Evolutionary conservation across 64 coral and sea anemone genomes (phyloP).

Genomic region (Montipora cactus): DNA sequence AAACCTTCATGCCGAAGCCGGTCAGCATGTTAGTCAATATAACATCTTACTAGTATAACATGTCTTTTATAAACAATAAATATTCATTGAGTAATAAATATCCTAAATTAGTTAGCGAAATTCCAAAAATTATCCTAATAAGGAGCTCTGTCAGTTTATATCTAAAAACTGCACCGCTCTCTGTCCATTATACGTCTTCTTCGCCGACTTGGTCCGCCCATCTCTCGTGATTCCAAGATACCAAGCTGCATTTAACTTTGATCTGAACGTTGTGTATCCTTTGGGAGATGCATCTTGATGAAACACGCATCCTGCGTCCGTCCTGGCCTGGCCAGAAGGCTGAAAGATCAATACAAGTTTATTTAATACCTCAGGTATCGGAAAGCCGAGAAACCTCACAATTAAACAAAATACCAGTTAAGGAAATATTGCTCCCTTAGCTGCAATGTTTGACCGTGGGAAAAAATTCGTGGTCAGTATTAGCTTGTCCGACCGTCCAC

Average conservation of each 20-base stretch:
- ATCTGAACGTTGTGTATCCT: conserved; percentile 9
- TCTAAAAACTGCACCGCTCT: conserved; percentile 37
- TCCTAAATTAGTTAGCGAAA: background rate
- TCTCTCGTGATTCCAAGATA: conserved; percentile 15
- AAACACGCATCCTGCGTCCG: background rate
- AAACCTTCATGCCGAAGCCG: background rate
- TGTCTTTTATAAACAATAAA: conserved; percentile 40
- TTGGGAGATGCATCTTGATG: conserved; percentile 1
- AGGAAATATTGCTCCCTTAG: background rate
- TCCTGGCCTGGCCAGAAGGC: conserved; percentile 11
- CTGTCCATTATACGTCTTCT: background rate
- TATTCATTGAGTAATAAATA: conserved; percentile 25
- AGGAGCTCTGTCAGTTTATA: background rate
- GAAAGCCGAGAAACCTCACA: background rate
- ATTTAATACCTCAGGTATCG: background rate
- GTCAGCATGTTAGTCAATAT: conserved; percentile 1
- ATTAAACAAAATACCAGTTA: background rate
- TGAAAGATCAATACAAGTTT: conserved; percentile 25
- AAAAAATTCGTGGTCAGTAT: background rate
- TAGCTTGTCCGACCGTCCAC: background rate
- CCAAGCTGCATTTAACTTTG: background rate
- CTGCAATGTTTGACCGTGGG: background rate
- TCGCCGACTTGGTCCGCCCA: conserved; percentile 31
- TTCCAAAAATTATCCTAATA: conserved; percentile 20
- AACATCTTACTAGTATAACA: background rate